A percentile compares a stretch with the other conserved stretches of the same genome.
Conservation (phyloP, 2,113 vertebrate species). For the Falcunculus frontatus region DNA sequence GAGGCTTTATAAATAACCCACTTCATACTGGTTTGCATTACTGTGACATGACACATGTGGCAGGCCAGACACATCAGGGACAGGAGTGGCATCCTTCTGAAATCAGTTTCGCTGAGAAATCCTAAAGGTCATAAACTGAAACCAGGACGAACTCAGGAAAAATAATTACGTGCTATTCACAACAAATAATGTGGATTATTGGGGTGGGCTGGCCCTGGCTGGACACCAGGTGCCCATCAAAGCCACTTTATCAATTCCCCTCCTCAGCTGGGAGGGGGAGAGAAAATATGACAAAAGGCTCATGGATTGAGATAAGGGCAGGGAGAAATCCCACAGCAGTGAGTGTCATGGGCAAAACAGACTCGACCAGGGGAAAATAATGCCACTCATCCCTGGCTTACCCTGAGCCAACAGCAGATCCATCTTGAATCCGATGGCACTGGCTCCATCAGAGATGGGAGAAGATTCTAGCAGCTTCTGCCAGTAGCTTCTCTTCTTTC, state of each 20-base stretch:
- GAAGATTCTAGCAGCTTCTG: neutral
- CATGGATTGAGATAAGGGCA: neutral
- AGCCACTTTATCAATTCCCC: neutral
- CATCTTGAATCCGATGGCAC: neutral
- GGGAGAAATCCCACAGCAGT: neutral
- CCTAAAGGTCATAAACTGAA: neutral
- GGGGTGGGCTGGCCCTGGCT: neutral
- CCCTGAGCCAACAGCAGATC: neutral
- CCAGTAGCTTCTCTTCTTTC: neutral
- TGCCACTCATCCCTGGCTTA: neutral
- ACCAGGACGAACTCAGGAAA: neutral
- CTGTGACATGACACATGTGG: neutral
- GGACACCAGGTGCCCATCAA: neutral
- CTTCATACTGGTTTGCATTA: neutral
- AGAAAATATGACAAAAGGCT: neutral
- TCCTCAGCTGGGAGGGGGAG: neutral
- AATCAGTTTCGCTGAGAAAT: neutral
- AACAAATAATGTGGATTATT: neutral
- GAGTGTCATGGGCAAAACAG: fast-evolving
- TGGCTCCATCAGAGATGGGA: neutral
- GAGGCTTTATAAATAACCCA: slow-evolving; percentile 2
- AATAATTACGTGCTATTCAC: neutral
- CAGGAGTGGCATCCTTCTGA: neutral
- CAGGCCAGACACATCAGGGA: neutral
- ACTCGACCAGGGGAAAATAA: neutral